phyloP scores from a whole-genome alignment of 2,888 invertebrate genomes.

The Heliconius ethilla region DNA sequence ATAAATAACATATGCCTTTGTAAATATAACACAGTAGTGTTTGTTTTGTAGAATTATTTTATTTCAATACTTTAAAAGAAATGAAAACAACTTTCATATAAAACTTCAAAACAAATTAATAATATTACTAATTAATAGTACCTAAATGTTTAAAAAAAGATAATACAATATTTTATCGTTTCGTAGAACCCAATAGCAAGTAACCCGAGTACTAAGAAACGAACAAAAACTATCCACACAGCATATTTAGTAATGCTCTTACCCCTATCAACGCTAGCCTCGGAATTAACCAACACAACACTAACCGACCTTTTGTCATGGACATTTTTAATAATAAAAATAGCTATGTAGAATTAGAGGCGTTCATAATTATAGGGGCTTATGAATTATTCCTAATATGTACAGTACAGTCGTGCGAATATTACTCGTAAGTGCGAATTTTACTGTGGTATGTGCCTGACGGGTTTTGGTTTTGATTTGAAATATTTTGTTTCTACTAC shows the following conservation, averaged over 20 bases:
- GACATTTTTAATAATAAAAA: slow-evolving; percentile 38
- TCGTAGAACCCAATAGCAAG: neutral
- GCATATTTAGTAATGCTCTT: neutral
- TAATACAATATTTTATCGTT: neutral
- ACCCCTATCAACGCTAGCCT: slow-evolving; percentile 39
- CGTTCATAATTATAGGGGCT: slow-evolving; percentile 40
- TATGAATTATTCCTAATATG: slow-evolving; percentile 1
- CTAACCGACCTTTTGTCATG: slow-evolving; percentile 37
- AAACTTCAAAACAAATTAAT: too few relatives aligned
- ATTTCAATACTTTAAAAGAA: too few relatives aligned
- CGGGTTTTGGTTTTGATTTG: neutral
- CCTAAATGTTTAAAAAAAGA: neutral
- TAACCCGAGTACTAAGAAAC: neutral
- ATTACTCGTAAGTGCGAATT: neutral
- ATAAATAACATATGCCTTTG: neutral
- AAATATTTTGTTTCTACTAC: neutral
- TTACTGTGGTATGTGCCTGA: neutral
- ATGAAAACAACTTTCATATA: too few relatives aligned
- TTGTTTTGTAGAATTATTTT: too few relatives aligned
- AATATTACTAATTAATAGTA: too few relatives aligned
- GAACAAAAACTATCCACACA: neutral
- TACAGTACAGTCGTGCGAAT: neutral
- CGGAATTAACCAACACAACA: slow-evolving; percentile 27
- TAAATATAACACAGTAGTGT: too few relatives aligned
- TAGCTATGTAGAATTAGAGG: slow-evolving; percentile 27